Base-by-base conservation (phyloP, 2,113 vertebrate species). In the Macheiramphus alcinus region DNA sequence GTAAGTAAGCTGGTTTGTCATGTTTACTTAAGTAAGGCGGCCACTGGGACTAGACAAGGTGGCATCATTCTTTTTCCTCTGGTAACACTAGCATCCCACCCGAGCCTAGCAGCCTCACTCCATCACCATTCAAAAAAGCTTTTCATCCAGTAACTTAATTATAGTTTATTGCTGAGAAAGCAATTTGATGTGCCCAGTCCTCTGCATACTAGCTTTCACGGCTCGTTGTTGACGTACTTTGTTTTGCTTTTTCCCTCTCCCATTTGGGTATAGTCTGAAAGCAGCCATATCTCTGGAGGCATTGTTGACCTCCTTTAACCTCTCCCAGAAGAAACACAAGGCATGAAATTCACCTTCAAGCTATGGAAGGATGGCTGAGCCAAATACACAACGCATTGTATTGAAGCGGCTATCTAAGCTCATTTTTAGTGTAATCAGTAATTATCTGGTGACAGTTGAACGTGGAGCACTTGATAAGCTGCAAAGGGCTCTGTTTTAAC, bases 1-100 rank as follows among this genome's bases (percentile, higher is more conserved):
- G 99, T 99, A 97, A 99, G 99, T 98, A 80, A 59, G 6, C n/a
- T 65, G 31, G 32, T 50, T 43, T 47, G 16, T 47, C 34, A 19
- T 52, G 27, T 13, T 84, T 31, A 15, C 22, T 36, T 32, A 6
- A 12, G 42, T 13, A 12, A 10, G 16, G 36, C 10, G 13, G 52
- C 23, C 61, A 13, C 62, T 47, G 72, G 31, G 22, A 13, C 11
- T 50, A 25, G 56, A 55, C 10, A 7, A 80, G n/a, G 16, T 59
- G 31, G 12, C 31, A 26, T 26, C 15, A 22, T 18, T 62, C 23
- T 50, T 50, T 73, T 58, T 38, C 17, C 12, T 55, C 34, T 43
- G 45, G 18, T 10, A 27, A 21, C 26, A 7, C 23, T 29, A 17
- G 21, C 3, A 0, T 27, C 45, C 6, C 62, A 56, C 14, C 36